Evolutionary conservation across 2,797 vertebrate genomes (phyloP).

Genomic region (Muscicapa striata): DNA sequence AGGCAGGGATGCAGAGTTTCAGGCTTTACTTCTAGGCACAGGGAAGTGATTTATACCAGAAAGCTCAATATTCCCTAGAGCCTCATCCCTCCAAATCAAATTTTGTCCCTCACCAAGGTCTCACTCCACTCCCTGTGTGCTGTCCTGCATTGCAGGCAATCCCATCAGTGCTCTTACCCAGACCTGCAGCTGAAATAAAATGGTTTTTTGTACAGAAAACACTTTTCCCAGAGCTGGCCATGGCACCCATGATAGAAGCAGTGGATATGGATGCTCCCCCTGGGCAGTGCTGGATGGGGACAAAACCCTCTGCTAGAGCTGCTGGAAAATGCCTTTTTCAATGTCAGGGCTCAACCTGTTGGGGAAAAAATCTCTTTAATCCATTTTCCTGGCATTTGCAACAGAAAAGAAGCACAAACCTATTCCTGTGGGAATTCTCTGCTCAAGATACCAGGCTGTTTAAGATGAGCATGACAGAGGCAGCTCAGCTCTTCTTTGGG

Average conservation of each 20-base stretch:
- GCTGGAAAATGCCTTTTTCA: background rate
- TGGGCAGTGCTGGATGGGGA: background rate
- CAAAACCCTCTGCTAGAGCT: background rate
- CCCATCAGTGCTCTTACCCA: background rate
- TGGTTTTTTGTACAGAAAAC: background rate
- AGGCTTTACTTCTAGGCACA: background rate
- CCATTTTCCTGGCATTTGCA: background rate
- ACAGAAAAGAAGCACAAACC: background rate
- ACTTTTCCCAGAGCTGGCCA: background rate
- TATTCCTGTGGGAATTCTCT: background rate
- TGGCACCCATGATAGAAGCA: accelerated
- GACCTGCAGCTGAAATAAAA: background rate
- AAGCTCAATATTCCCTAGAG: background rate
- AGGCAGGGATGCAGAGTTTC: background rate
- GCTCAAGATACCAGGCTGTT: background rate
- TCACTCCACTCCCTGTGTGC: background rate
- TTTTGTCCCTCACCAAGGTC: background rate
- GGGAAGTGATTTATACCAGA: background rate
- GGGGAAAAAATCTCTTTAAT: background rate
- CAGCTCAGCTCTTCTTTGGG: background rate
- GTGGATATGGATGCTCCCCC: accelerated
- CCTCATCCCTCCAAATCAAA: background rate
- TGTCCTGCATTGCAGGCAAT: background rate
- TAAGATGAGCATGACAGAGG: background rate
- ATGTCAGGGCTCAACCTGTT: background rate